Evolutionary conservation across 1,140 invertebrate genomes (phyloP).

Genomic region (Solenopsis fugax): DNA sequence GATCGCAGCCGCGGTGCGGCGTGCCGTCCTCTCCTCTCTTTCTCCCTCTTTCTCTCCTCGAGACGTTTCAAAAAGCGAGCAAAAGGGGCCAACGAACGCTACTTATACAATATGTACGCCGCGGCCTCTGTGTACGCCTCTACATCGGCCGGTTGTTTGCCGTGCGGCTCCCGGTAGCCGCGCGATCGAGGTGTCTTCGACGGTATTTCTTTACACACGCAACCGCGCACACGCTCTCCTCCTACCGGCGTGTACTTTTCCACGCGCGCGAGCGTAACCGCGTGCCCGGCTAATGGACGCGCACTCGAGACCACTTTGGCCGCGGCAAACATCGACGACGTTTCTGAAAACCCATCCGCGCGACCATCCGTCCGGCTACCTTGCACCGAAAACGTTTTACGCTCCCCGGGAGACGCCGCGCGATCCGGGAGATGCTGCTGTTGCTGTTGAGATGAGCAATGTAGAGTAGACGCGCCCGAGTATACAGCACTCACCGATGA

Average conservation of each 20-base stretch:
- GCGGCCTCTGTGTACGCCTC: slow-evolving; percentile 70
- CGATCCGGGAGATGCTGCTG: not conserved
- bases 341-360: slow-evolving; percentile 84
- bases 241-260: slow-evolving; percentile 77
- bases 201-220: slow-evolving; percentile 84
- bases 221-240: slow-evolving; percentile 74
- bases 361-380: slow-evolving; percentile 56
- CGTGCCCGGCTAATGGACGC: slow-evolving; percentile 84
- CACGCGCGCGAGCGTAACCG: slow-evolving; percentile 76
- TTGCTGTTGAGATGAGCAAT: slow-evolving; percentile 29
- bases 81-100: slow-evolving; percentile 69
- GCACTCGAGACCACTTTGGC: slow-evolving; percentile 85
- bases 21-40: not conserved
- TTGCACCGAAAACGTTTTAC: slow-evolving; percentile 72
- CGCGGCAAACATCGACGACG: slow-evolving; percentile 84
- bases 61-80: slow-evolving; percentile 75
- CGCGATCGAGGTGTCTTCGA: slow-evolving; percentile 83
- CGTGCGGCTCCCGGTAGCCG: slow-evolving; percentile 83
- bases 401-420: slow-evolving; percentile 16
- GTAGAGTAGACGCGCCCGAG: slow-evolving; percentile 2
- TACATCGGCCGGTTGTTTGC: slow-evolving; percentile 78
- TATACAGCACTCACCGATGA: not conserved
- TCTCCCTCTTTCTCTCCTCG: slow-evolving; percentile 15
- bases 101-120: slow-evolving; percentile 72
- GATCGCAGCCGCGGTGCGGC: not conserved